These are phyloP conservation scores for Andrena marginata DNA, from an alignment of 2,888 invertebrate genomes.

Conservation along the genomic window DNA sequence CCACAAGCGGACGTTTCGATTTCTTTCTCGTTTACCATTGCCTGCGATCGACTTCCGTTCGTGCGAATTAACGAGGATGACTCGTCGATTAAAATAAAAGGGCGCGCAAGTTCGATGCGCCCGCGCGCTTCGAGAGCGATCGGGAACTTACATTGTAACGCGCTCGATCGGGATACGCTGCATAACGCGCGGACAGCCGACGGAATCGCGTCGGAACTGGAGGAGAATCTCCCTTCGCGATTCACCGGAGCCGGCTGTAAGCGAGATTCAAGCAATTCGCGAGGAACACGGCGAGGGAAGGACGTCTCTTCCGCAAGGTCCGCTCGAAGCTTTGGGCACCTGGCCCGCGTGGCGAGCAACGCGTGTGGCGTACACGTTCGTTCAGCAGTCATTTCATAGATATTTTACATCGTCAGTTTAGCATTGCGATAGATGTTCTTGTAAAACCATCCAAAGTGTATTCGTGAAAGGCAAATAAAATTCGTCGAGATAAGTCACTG, in stretches of 20 bases:
- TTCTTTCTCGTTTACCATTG: neutral
- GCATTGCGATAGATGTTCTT: conserved; percentile 2
- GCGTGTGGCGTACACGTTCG: neutral
- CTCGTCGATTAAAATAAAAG: conserved; percentile 24
- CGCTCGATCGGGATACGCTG: neutral
- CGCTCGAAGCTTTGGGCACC: neutral
- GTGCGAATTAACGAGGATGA: conserved; percentile 5
- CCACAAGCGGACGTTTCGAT: conserved; percentile 10
- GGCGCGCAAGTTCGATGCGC: conserved; percentile 5
- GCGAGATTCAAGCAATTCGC: neutral
- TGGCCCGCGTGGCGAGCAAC: neutral
- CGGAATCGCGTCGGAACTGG: neutral
- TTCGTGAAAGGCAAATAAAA: neutral
- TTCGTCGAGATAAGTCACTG: neutral
- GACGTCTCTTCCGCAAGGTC: neutral
- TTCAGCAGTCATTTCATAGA: neutral
- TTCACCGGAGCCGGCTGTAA: neutral
- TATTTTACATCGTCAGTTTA: neutral
- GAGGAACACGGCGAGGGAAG: neutral
- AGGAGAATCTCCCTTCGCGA: neutral
- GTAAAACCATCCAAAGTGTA: neutral
- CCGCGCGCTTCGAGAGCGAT: neutral
- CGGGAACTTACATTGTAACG: neutral
- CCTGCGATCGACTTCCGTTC: neutral
- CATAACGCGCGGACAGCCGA: neutral